Percentiles rank a stretch among this genome's conserved stretches.
These are phyloP conservation scores for Myotis yumanensis DNA, from an alignment of 2,113 vertebrate genomes.

Conservation along the genomic window DNA sequence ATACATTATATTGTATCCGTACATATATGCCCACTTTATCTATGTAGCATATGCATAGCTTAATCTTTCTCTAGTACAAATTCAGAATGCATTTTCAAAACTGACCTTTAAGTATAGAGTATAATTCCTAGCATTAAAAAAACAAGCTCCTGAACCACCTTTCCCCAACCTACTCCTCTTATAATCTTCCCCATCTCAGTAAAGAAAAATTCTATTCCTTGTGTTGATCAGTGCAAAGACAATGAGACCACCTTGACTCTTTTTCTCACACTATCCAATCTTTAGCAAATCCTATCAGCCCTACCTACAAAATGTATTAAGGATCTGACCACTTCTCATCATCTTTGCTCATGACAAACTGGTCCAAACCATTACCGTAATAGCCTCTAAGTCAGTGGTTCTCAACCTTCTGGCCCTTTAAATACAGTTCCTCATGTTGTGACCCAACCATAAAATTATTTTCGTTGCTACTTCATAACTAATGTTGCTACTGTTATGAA, in stretches of 20 bases:
- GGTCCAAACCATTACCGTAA: not conserved
- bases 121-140: not conserved
- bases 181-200: not conserved
- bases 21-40: not conserved
- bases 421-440: too few relatives aligned
- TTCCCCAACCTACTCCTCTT: not conserved
- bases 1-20: not conserved
- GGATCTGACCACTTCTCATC: not conserved
- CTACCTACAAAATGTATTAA: not conserved
- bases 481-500: too few relatives aligned
- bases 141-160: not conserved
- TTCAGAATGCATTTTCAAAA: slow-evolving; percentile 34
- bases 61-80: not conserved
- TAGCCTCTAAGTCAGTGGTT: not conserved
- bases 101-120: not conserved
- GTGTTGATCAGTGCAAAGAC: not conserved
- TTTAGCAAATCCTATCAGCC: not conserved
- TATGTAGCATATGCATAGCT: not conserved
- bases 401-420: too few relatives aligned
- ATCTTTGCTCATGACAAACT: not conserved
- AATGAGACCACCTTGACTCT: not conserved
- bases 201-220: not conserved
- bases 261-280: not conserved
- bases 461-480: too few relatives aligned
- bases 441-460: too few relatives aligned